A percentile compares a stretch with the other conserved stretches of the same genome.
Evolutionary conservation across 2,113 vertebrate species (phyloP).

Genomic region (Notothenia coriiceps): DNA sequence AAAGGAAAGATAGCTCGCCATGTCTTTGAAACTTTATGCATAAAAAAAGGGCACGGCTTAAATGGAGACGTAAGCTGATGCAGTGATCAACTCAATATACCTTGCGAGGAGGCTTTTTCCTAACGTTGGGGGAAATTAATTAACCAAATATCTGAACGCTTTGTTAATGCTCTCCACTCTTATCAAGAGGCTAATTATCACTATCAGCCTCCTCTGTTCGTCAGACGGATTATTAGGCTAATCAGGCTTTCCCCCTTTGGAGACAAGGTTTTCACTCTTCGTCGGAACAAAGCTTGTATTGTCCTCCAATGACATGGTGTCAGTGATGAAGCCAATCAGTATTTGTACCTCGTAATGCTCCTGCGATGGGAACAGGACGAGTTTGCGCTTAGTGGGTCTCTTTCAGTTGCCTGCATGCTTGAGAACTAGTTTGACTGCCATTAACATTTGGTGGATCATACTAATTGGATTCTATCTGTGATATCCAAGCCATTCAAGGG

Average conservation of each 20-base stretch:
- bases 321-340: slow-evolving; percentile 23
- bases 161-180: slow-evolving; percentile 52
- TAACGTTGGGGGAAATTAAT: slow-evolving; percentile 60
- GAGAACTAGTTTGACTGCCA: neutral
- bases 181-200: slow-evolving; percentile 67
- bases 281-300: slow-evolving; percentile 44
- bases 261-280: slow-evolving; percentile 49
- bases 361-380: neutral
- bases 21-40: slow-evolving; percentile 11
- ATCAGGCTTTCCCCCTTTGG: slow-evolving; percentile 55
- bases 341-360: slow-evolving; percentile 17
- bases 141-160: slow-evolving; percentile 60
- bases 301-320: slow-evolving; percentile 54
- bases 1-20: neutral
- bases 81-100: slow-evolving; percentile 10
- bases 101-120: slow-evolving; percentile 29
- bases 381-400: slow-evolving; percentile 33
- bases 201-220: slow-evolving; percentile 59
- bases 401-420: slow-evolving; percentile 55
- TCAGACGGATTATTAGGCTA: slow-evolving; percentile 68
- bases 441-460: neutral
- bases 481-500: neutral
- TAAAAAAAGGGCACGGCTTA: slow-evolving; percentile 4
- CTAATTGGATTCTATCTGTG: neutral
- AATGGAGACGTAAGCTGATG: neutral